Evolutionary conservation across 2,113 vertebrate species (phyloP).

Genomic region (Laticauda colubrina): DNA sequence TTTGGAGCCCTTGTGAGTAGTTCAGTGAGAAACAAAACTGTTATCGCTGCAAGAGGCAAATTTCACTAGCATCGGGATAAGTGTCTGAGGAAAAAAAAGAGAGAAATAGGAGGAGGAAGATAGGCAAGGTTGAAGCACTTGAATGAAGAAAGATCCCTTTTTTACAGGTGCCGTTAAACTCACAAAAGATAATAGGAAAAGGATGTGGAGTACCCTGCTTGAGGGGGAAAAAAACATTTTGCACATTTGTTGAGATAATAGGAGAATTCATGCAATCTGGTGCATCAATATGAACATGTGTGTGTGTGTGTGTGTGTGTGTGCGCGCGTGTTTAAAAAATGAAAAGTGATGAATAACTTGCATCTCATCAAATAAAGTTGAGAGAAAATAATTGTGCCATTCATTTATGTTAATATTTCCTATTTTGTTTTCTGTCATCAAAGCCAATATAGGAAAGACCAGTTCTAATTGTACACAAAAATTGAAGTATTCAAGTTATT

Average conservation of each 20-base stretch:
- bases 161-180: slow-evolving; percentile 70
- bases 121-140: slow-evolving; percentile 48
- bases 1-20: slow-evolving; percentile 64
- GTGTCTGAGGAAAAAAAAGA: slow-evolving; percentile 67
- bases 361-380: neutral
- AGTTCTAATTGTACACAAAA: neutral
- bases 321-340: no score
- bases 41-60: slow-evolving; percentile 62
- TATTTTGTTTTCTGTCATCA: neutral
- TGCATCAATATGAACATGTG: neutral
- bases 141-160: slow-evolving; percentile 71
- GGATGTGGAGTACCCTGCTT: slow-evolving; percentile 61
- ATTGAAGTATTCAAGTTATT: neutral
- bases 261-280: slow-evolving; percentile 66
- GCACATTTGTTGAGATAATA: slow-evolving; percentile 51
- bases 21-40: slow-evolving; percentile 64
- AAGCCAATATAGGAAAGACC: neutral
- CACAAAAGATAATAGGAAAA: slow-evolving; percentile 61
- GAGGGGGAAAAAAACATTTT: slow-evolving; percentile 48
- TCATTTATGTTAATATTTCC: neutral
- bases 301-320: no score
- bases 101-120: slow-evolving; percentile 43
- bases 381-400: neutral
- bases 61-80: slow-evolving; percentile 58
- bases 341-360: neutral